Evolutionary conservation across 2,113 vertebrate genomes (phyloP).

Genomic region (Esox niger): DNA sequence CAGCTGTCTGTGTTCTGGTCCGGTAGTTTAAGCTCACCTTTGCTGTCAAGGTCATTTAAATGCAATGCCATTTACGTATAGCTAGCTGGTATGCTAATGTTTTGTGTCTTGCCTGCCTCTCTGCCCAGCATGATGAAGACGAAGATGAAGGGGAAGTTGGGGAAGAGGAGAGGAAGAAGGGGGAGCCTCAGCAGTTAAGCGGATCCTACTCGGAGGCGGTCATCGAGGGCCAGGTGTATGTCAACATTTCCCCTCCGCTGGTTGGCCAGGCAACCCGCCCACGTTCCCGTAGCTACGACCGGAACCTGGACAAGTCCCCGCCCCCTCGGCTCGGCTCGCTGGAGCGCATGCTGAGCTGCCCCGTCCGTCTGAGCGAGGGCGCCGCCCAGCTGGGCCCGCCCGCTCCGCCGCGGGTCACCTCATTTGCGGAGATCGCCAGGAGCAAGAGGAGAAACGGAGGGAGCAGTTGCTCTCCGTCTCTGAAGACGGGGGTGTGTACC

Average conservation of each 20-base stretch:
- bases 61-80: too few species aligned
- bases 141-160: constrained; percentile 11
- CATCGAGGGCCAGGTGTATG: constrained; percentile 89
- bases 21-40: too few species aligned
- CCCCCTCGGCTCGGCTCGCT: constrained; percentile 79
- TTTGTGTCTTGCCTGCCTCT: not conserved
- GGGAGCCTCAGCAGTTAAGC: not conserved
- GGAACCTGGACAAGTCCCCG: constrained; percentile 83
- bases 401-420: constrained; percentile 84
- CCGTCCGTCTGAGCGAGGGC: constrained; percentile 86
- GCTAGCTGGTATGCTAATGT: too few species aligned
- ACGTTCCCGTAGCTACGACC: constrained; percentile 95
- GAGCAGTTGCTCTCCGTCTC: constrained; percentile 61
- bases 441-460: constrained; percentile 75
- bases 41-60: too few species aligned
- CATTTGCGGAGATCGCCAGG: constrained; percentile 91
- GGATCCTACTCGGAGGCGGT: constrained; percentile 29
- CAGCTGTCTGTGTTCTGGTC: too few species aligned
- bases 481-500: constrained; percentile 68
- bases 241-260: constrained; percentile 84
- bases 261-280: constrained; percentile 38
- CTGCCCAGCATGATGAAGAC: constrained; percentile 33
- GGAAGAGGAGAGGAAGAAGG: constrained; percentile 1
- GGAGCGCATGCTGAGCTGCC: constrained; percentile 96
- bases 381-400: constrained; percentile 55